A percentile compares a stretch with the other conserved stretches of the same genome.
Evolutionary conservation across 2,113 vertebrate species (phyloP).

Genomic region (Brachypteracias leptosomus): DNA sequence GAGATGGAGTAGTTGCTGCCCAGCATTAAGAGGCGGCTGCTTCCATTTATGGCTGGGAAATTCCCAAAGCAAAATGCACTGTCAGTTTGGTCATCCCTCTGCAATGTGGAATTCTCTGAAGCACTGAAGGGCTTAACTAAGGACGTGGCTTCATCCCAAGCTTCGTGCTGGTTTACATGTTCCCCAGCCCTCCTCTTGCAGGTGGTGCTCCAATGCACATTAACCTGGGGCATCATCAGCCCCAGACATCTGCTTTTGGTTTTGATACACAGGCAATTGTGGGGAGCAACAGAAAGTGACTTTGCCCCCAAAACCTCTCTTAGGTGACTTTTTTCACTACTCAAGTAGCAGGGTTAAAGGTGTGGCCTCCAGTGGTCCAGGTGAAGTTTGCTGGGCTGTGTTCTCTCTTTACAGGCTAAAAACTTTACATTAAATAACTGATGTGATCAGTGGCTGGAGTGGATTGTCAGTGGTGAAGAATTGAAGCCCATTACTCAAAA

Average conservation of each 20-base stretch:
- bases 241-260: accelerated
- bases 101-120: not conserved
- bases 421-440: not conserved
- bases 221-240: not conserved
- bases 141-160: not conserved
- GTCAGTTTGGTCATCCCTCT: not conserved
- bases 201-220: not conserved
- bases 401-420: not conserved
- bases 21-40: not conserved
- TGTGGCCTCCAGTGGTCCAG: not conserved
- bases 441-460: not conserved
- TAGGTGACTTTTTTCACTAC: not conserved
- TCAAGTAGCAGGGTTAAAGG: not conserved
- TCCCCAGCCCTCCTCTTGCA: not conserved
- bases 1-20: not conserved
- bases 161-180: not conserved
- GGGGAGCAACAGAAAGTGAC: not conserved
- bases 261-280: not conserved
- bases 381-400: not conserved
- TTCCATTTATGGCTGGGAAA: slow-evolving; percentile 49
- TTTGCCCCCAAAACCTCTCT: not conserved
- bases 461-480: not conserved
- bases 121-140: not conserved
- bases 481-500: not conserved
- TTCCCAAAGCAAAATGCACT: not conserved